Evolutionary conservation across 2,888 invertebrate genomes (phyloP), one percentile per base, ranked within the genome.

Genomic region (Hirtodrosophila confusa): DNA sequence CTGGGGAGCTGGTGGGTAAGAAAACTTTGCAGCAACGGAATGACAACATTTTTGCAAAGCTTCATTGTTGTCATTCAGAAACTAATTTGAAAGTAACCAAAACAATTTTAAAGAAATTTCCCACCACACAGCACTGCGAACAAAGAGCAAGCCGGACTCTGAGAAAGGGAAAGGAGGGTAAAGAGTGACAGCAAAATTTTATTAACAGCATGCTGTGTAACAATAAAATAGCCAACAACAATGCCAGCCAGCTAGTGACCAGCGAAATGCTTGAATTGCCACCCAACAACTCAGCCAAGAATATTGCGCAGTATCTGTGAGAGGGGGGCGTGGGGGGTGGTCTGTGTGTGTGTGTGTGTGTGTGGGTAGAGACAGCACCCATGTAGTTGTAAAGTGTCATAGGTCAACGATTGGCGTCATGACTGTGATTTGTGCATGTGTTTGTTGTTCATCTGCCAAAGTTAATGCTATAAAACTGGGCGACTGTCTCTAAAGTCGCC

Each of bases 41-140:
- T 89, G 88, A 88, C 89, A 90, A 89, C 78, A 89, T 89, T 89
- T 88, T 80, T 78, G 78, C 78, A 85, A 84, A 83, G 82, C 79
- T 87, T 82, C 83, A 86, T 87, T 88, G 82, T 86, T 87, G 78
- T 84, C 80, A 78, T 80, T 83, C 75, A 83, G 75, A 85, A 90
- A 89, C 86, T 87, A 89, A 88, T 88, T 89, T 86, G 76, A 80
- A 90, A 90, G 87, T 80, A 89, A 89, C 83, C 88, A 89, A 87
- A 86, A 89, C 80, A 88, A 86, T 89, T 89, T 80, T 84, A 75
- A 88, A 90, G 86, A 89, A 82, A 88, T 89, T 88, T 82, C 62
- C 67, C 70, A 83, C 78, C 86, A 78, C 83, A 80, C 86, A 72
- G 77, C 69, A 60, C 73, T 66, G 44, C 44, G 62, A 61, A 49